Conservation (phyloP, 2,113 vertebrate genomes). For the Colaptes auratus region DNA sequence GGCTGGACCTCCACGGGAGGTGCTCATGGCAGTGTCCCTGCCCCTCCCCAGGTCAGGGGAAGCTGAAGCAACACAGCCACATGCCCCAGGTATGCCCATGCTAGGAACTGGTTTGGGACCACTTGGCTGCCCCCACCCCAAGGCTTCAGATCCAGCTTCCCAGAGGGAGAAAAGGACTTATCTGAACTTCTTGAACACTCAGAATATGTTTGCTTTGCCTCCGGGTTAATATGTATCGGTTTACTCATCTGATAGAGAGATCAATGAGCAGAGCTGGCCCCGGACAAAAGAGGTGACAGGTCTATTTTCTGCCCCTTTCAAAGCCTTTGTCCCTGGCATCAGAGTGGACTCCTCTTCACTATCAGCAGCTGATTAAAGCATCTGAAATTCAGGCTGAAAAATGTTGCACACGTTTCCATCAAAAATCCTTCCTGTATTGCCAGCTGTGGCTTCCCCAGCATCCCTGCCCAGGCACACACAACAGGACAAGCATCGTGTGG, state of each 20-base stretch:
- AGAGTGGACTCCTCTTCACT: accelerated
- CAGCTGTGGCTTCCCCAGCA: background rate
- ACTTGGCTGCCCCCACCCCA: background rate
- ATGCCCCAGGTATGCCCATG: accelerated
- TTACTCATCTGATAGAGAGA: constrained; percentile 30
- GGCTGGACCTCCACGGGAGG: accelerated
- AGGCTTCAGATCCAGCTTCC: background rate
- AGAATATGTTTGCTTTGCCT: constrained; percentile 8
- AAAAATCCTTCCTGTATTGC: background rate
- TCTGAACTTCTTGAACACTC: background rate
- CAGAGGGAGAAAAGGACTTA: background rate
- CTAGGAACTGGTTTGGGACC: background rate
- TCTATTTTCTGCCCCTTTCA: background rate
- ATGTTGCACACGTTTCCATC: background rate
- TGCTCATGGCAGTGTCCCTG: accelerated
- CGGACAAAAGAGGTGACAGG: background rate
- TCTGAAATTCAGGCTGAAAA: background rate
- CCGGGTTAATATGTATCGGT: background rate
- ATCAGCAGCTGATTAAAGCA: background rate
- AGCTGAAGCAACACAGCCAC: background rate
- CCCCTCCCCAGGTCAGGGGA: background rate
- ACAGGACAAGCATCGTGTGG: accelerated
- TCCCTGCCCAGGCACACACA: accelerated
- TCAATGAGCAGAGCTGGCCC: constrained; percentile 19
- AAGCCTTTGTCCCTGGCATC: background rate